These are phyloP conservation scores for Heterodera carotae DNA, from an alignment of 1,140 invertebrate species.

Conservation along the genomic window DNA sequence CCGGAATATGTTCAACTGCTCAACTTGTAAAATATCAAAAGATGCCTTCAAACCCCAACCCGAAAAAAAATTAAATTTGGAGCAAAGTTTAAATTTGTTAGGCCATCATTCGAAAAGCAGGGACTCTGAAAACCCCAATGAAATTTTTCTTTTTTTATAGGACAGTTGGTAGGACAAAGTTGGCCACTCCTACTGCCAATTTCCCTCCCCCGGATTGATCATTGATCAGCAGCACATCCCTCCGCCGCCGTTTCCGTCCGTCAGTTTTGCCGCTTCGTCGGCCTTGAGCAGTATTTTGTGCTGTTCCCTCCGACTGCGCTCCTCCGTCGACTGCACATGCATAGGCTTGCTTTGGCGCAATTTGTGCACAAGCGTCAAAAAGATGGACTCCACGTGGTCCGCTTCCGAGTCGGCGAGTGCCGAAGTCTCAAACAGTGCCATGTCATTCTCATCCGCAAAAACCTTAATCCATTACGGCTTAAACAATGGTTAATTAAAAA, in stretches of 20 bases:
- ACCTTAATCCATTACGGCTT: conserved; percentile 42
- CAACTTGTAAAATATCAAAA: too few species aligned
- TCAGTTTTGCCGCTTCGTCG: conserved; percentile 46
- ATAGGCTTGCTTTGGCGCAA: conserved; percentile 74
- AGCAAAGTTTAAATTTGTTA: too few species aligned
- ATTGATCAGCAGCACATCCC: conserved; percentile 20
- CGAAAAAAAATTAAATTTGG: too few species aligned
- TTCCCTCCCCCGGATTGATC: conserved; percentile 35
- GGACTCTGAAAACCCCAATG: too few species aligned
- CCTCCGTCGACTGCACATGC: conserved; percentile 63
- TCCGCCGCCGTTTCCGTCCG: not conserved
- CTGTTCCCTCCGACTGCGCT: conserved; percentile 46
- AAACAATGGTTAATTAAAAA: not conserved
- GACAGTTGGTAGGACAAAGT: too few species aligned
- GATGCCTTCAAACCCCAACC: too few species aligned
- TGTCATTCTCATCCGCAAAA: conserved; percentile 66
- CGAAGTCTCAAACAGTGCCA: conserved; percentile 77
- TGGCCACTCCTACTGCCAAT: too few species aligned
- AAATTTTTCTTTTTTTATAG: too few species aligned
- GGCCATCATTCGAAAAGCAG: too few species aligned
- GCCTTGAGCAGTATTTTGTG: conserved; percentile 59
- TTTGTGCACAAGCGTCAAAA: conserved; percentile 80
- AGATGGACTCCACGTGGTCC: conserved; percentile 81
- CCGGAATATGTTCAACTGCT: too few species aligned
- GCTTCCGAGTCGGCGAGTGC: conserved; percentile 76